Conservation (phyloP, 2,888 invertebrate genomes). For the Pomacea canaliculata region DNA sequence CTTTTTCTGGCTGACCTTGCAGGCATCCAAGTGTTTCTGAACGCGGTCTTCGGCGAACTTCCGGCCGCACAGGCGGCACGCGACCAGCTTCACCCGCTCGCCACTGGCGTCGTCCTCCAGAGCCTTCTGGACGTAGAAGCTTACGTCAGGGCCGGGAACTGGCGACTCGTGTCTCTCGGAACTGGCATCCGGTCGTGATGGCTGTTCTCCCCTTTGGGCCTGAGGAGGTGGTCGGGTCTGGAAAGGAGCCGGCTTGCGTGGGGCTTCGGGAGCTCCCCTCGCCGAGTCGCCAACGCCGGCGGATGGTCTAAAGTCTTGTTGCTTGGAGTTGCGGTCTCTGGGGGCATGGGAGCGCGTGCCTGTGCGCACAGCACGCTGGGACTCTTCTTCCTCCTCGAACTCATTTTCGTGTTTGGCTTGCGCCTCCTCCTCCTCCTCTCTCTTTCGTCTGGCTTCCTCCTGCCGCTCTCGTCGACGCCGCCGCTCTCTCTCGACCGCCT, state of each 20-base stretch:
- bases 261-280: slow-evolving; percentile 25
- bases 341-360: not conserved
- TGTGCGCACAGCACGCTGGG: not conserved
- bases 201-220: not conserved
- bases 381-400: slow-evolving; percentile 19
- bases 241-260: not conserved
- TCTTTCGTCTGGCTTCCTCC: slow-evolving; percentile 25
- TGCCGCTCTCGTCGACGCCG: slow-evolving; percentile 6
- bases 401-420: slow-evolving; percentile 22
- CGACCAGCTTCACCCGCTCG: slow-evolving; percentile 62
- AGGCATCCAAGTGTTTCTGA: slow-evolving; percentile 59
- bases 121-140: slow-evolving; percentile 39
- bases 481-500: slow-evolving; percentile 20
- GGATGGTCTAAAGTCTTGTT: slow-evolving; percentile 10
- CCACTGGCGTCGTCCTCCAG: slow-evolving; percentile 41
- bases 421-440: slow-evolving; percentile 25
- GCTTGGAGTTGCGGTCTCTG: not conserved
- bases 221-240: slow-evolving; percentile 2
- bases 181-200: not conserved
- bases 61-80: slow-evolving; percentile 84
- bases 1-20: slow-evolving; percentile 58
- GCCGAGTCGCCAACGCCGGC: slow-evolving; percentile 28
- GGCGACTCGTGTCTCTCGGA: not conserved
- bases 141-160: slow-evolving; percentile 15
- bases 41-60: slow-evolving; percentile 84